Conservation (phyloP, 2,888 invertebrate species). For the Deladenus siricidicola region DNA sequence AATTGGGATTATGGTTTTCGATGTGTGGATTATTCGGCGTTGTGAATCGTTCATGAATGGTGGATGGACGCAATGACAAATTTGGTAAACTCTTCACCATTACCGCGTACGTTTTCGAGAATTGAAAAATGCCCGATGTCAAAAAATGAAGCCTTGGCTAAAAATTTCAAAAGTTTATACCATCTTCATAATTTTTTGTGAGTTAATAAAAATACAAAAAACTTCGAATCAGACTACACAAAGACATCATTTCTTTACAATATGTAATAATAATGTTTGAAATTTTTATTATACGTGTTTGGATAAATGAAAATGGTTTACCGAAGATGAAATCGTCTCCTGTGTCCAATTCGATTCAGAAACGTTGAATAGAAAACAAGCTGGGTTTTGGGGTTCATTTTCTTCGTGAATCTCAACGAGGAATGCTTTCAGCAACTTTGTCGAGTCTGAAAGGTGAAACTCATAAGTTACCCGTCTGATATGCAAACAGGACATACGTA, state of each 20-base stretch:
- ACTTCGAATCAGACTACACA: no score
- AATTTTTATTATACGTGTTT: no score
- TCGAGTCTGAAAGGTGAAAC: slow-evolving; percentile 34
- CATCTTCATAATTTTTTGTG: slow-evolving; percentile 2
- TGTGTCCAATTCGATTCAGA: slow-evolving; percentile 31
- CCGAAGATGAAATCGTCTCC: slow-evolving; percentile 27
- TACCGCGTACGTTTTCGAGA: slow-evolving; percentile 38
- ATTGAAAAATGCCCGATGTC: slow-evolving; percentile 42
- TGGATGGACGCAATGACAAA: slow-evolving; percentile 18
- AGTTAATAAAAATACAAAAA: no score
- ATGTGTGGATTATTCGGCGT: slow-evolving; percentile 44
- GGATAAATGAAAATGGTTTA: no score
- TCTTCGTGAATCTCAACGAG: slow-evolving; percentile 38
- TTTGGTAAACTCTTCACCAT: slow-evolving; percentile 35
- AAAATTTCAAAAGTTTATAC: slow-evolving; percentile 16
- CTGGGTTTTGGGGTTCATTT: slow-evolving; percentile 27
- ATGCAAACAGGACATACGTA: not conserved
- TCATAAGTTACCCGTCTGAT: no score
- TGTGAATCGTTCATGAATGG: slow-evolving; percentile 27
- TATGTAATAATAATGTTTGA: no score
- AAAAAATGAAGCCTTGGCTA: slow-evolving; percentile 51
- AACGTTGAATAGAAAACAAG: slow-evolving; percentile 49
- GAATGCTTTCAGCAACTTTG: slow-evolving; percentile 38
- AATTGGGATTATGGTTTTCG: not conserved
- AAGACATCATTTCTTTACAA: no score